These are phyloP conservation scores for Stigmatopora argus DNA, from an alignment of 2,113 vertebrate genomes.

Conservation along the genomic window DNA sequence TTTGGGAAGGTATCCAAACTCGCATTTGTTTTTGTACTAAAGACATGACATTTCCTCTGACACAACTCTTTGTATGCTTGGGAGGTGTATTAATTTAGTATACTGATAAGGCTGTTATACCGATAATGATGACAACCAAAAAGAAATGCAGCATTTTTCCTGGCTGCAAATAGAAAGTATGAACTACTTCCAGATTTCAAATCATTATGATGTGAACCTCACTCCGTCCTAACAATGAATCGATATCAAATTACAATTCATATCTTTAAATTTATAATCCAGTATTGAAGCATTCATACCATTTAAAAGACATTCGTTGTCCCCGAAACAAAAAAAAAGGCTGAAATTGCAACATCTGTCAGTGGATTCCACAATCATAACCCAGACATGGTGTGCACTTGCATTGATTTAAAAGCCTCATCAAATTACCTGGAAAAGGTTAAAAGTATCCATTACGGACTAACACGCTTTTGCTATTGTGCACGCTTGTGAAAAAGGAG, in stretches of 20 bases:
- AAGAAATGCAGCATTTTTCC: neutral
- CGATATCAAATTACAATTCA: slow-evolving; percentile 25
- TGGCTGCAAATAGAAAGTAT: neutral
- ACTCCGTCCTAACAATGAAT: slow-evolving; percentile 25
- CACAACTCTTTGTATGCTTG: neutral
- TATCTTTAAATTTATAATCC: slow-evolving; percentile 48
- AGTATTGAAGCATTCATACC: slow-evolving; percentile 40
- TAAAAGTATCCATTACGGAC: slow-evolving; percentile 64
- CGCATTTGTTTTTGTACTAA: slow-evolving; percentile 9
- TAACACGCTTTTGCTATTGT: slow-evolving; percentile 63
- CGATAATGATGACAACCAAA: no score
- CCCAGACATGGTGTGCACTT: slow-evolving; percentile 30
- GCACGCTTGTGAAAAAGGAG: slow-evolving; percentile 32
- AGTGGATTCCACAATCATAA: slow-evolving; percentile 48
- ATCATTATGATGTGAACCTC: slow-evolving; percentile 1
- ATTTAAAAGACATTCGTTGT: slow-evolving; percentile 30
- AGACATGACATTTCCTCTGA: neutral
- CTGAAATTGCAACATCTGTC: slow-evolving; percentile 28
- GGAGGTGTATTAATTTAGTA: neutral
- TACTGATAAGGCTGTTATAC: neutral
- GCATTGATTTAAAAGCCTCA: slow-evolving; percentile 61
- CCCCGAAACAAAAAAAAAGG: slow-evolving; percentile 27
- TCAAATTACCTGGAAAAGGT: slow-evolving; percentile 67
- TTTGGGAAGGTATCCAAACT: slow-evolving; percentile 1
- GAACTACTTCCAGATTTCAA: slow-evolving; percentile 8